A percentile compares a stretch with the other conserved stretches of the same genome.
These are phyloP conservation scores for Calliopum simillimum DNA, from an alignment of 2,888 invertebrate species.

Conservation along the genomic window DNA sequence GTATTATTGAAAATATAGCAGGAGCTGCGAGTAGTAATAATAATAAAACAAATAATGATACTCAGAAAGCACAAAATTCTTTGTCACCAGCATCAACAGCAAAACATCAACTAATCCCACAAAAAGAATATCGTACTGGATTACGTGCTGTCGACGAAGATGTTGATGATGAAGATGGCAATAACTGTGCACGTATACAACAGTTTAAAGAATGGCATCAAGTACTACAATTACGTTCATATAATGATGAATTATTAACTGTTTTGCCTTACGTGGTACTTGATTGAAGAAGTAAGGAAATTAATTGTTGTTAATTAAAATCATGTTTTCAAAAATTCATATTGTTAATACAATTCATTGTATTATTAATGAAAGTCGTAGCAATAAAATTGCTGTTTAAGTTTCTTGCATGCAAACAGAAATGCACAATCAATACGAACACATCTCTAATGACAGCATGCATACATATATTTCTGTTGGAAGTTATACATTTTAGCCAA, in stretches of 20 bases:
- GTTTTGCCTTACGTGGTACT: constrained; percentile 97
- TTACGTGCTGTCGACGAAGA: constrained; percentile 52
- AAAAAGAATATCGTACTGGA: constrained; percentile 57
- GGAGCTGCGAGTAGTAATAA: constrained; percentile 28
- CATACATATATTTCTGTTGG: too few relatives aligned
- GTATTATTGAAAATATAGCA: constrained; percentile 40
- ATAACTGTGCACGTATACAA: constrained; percentile 52
- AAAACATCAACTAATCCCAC: constrained; percentile 31
- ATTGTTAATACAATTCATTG: too few relatives aligned
- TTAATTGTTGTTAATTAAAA: constrained; percentile 7
- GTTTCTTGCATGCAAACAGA: not conserved
- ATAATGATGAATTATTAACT: constrained; percentile 83
- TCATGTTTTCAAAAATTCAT: not conserved
- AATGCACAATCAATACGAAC: too few relatives aligned
- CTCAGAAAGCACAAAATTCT: not conserved
- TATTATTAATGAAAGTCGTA: not conserved
- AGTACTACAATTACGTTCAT: constrained; percentile 79
- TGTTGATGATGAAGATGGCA: constrained; percentile 48
- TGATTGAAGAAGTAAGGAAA: constrained; percentile 80
- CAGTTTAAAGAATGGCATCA: constrained; percentile 93
- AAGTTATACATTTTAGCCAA: too few relatives aligned
- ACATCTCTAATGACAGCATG: too few relatives aligned
- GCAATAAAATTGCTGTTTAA: not conserved
- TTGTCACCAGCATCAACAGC: constrained; percentile 14
- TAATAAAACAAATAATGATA: constrained; percentile 21